Evolutionary conservation across 2,113 vertebrate species (phyloP), one percentile per base, ranked within the genome.

Genomic region (Pomatorhinus ruficollis): DNA sequence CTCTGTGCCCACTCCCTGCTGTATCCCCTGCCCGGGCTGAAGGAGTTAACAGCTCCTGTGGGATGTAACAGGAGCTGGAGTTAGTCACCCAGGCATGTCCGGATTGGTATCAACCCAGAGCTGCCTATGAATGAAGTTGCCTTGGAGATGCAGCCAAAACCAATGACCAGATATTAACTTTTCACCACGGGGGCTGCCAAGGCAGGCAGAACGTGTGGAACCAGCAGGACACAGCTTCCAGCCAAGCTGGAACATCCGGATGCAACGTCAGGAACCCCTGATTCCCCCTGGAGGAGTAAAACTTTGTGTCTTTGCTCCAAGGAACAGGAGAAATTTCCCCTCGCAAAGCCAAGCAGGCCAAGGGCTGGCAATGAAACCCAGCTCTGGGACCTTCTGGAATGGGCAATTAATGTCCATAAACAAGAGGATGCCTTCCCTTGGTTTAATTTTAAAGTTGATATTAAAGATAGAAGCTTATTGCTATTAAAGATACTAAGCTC

Each of bases 131-230:
- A 93, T 87, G 93, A 91, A 95, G 96, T 96, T 87, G 94, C 94
- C 94, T 85, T 96, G 95, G 96, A 95, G 96, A 97, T 94, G 92
- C 81, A 93, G 92, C 90, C 90, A 95, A 96, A 94, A 93, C 84
- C 95, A 91, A 87, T 94, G 96, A 97, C 95, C 96, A 97, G 96
- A 96, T 87, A 95, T 89, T 94, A 94, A 95, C 95, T 96, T 95
- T 50, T 81, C 93, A 84, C 81, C 83, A 71, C 1, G 2, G 69
- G 69, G 69, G 90, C 87, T 95, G 95, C 95, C 93, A 97, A 93
- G 74, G 78, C 87, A 93, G 82, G 74, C 83, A 84, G 74, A 84
- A 87, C 76, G 47, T 4, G 37, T 3, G 11, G 79, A 82, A 94
- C 39, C 81, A 89, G 89, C 87, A 77, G 80, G 91, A 70, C 72